A percentile compares a stretch with the other conserved stretches of the same genome.
phyloP scores from a whole-genome alignment of 2,888 invertebrate species.

The Trissoscelio sp. region DNA sequence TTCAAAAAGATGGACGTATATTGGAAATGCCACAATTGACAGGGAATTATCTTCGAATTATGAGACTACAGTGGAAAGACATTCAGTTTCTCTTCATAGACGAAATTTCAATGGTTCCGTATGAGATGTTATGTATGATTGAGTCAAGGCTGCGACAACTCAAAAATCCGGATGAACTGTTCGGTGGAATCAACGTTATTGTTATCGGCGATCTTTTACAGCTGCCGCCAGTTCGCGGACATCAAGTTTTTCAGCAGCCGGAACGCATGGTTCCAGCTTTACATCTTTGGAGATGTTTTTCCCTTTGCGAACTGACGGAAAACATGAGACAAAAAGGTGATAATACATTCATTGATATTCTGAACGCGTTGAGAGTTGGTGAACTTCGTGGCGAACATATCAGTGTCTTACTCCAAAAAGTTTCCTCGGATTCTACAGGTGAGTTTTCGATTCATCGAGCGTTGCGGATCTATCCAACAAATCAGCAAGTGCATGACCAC shows the following conservation, averaged over 20 bases:
- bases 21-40: constrained; percentile 55
- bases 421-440: constrained; percentile 13
- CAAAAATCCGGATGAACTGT: constrained; percentile 65
- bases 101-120: constrained; percentile 74
- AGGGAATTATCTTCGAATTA: constrained; percentile 58
- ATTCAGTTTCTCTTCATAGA: constrained; percentile 70
- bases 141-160: constrained; percentile 18
- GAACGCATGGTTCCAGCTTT: constrained; percentile 69
- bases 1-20: constrained; percentile 66
- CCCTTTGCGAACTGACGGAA: constrained; percentile 74
- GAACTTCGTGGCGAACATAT: constrained; percentile 15
- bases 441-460: constrained; percentile 32
- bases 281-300: constrained; percentile 67
- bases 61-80: constrained; percentile 69
- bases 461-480: constrained; percentile 31
- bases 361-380: constrained; percentile 13
- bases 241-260: constrained; percentile 72
- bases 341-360: constrained; percentile 31
- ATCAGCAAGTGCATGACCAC: constrained; percentile 37
- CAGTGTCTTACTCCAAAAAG: constrained; percentile 8
- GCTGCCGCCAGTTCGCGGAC: constrained; percentile 74
- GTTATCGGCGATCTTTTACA: constrained; percentile 72
- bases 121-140: constrained; percentile 64
- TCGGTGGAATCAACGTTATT: constrained; percentile 70
- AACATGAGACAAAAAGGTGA: constrained; percentile 77